Evolutionary conservation across 2,888 invertebrate genomes (phyloP).

Genomic region (Ochlodes sylvanus): DNA sequence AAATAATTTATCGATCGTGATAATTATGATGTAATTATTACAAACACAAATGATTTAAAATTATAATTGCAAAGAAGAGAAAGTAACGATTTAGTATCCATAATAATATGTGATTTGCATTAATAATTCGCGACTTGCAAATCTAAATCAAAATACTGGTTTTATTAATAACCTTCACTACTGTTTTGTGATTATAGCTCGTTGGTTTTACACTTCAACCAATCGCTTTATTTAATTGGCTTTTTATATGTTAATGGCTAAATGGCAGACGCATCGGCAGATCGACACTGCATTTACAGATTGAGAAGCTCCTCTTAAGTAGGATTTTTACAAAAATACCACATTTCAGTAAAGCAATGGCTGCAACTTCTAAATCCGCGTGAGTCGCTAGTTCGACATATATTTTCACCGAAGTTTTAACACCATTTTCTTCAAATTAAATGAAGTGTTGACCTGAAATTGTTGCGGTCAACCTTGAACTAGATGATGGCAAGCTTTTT

Average conservation of each 20-base stretch:
- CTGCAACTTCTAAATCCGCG: no score
- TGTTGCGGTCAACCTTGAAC: neutral
- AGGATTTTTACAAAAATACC: no score
- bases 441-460: no score
- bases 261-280: neutral
- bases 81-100: slow-evolving; percentile 14
- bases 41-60: neutral
- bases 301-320: no score
- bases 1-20: no score
- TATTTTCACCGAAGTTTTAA: no score
- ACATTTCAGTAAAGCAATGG: no score
- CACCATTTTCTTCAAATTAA: no score
- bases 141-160: slow-evolving; percentile 27
- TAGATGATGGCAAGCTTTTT: neutral
- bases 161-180: slow-evolving; percentile 8
- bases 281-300: no score
- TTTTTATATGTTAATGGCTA: neutral
- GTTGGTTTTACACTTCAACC: neutral
- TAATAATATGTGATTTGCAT: slow-evolving; percentile 26
- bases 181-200: neutral
- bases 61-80: slow-evolving; percentile 18
- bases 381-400: no score
- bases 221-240: neutral
- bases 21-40: neutral
- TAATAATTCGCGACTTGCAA: slow-evolving; percentile 16